These are phyloP conservation scores for Drosophila tsacasi DNA, from an alignment of 1,140 invertebrate species.

Conservation along the genomic window DNA sequence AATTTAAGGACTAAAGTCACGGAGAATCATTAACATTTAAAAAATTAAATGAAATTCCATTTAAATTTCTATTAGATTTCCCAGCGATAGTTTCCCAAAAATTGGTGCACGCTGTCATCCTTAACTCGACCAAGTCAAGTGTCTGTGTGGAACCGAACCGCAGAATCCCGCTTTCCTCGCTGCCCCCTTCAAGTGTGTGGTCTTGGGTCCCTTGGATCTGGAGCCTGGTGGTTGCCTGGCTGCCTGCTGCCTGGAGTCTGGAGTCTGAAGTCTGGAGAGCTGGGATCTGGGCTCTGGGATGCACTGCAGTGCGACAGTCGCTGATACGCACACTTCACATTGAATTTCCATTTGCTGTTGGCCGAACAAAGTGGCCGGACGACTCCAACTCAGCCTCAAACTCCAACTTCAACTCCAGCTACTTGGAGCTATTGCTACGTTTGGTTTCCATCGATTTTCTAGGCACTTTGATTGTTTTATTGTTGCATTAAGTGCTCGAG, in stretches of 20 bases:
- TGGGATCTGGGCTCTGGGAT: constrained; percentile 46
- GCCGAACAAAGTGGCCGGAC: constrained; percentile 43
- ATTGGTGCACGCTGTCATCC: constrained; percentile 45
- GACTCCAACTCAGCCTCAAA: not conserved
- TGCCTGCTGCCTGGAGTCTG: not conserved
- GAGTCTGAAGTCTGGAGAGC: constrained; percentile 10
- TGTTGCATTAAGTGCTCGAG: constrained; percentile 76
- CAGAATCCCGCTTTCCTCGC: constrained; percentile 17
- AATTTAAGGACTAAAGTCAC: not conserved
- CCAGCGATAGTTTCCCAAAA: constrained; percentile 7
- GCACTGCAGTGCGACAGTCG: constrained; percentile 78
- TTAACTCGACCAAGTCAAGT: constrained; percentile 59
- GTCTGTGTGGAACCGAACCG: constrained; percentile 25
- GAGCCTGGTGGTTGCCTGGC: not conserved
- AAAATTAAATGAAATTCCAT: too few relatives aligned
- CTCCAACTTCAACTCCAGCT: constrained; percentile 5
- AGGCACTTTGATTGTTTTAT: constrained; percentile 83
- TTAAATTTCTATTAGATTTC: not conserved
- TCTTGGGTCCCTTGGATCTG: constrained; percentile 43
- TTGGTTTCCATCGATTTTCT: constrained; percentile 82
- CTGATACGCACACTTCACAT: constrained; percentile 83
- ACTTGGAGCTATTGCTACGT: constrained; percentile 50
- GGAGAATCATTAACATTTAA: not conserved
- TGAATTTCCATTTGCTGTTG: constrained; percentile 79
- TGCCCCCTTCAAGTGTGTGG: constrained; percentile 69